Evolutionary conservation across 2,797 vertebrate genomes (phyloP).

Genomic region (Leptodactylus fallax): DNA sequence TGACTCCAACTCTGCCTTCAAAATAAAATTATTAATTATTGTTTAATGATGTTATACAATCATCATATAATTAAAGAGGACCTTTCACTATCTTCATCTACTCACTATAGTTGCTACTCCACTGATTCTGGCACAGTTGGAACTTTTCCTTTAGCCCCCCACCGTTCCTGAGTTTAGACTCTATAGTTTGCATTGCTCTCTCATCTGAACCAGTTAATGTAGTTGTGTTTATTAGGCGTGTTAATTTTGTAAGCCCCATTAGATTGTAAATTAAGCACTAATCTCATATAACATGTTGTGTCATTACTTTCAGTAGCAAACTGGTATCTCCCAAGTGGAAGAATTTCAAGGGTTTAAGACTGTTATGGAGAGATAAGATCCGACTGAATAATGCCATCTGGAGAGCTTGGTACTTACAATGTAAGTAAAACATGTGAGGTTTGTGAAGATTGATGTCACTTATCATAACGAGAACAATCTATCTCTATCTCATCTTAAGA

Average conservation of each 20-base stretch:
- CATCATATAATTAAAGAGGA: no score
- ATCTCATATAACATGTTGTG: conserved; percentile 1
- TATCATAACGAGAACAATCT: not conserved
- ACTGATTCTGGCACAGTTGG: no score
- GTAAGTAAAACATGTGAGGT: conserved; percentile 79
- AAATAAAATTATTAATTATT: no score
- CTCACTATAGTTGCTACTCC: no score
- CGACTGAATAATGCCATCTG: conserved; percentile 98
- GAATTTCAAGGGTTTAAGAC: conserved; percentile 93
- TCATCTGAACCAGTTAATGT: not conserved
- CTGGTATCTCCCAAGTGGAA: conserved; percentile 98
- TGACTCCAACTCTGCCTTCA: no score
- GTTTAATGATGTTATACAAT: no score
- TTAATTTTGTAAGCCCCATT: not conserved
- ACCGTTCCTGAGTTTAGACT: no score
- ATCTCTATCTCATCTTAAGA: not conserved
- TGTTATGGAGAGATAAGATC: conserved; percentile 96
- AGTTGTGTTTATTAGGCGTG: no score
- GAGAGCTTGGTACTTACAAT: conserved; percentile 98
- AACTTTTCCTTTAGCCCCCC: no score
- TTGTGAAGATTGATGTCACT: not conserved
- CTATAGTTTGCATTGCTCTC: not conserved
- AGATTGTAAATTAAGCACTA: not conserved
- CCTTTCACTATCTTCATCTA: no score
- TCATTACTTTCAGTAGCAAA: conserved; percentile 81